Base-by-base conservation (phyloP, 2,797 vertebrate genomes). In the Argentina silus region DNA sequence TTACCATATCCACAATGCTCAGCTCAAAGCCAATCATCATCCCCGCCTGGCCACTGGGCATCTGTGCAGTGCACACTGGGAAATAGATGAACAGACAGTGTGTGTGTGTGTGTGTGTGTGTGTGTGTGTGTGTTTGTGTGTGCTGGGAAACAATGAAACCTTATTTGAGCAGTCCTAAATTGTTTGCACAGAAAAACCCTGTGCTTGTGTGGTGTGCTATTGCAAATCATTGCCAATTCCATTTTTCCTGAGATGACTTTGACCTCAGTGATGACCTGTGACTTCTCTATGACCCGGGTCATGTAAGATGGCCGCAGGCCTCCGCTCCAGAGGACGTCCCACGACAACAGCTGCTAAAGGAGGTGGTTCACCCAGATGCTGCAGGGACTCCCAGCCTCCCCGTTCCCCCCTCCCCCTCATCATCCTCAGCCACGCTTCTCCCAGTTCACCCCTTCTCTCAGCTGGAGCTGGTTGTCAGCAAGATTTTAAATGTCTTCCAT, bases 341-440 rank as follows among this genome's bases (percentile, higher is more conserved):
- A 61, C 53, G 48, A 69, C 84, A 73, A 69, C 56, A 76, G 6
- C 59, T 1, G 74, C 78, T 55, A 85, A 90, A 89, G 86, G 89
- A 86, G n/a, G n/a, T n/a, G 14, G 84, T 81, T 86, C 86, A 72
- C 79, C 86, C 88, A 90, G 85, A 90, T 90, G 88, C 78, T 90
- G 21, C 82, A 56, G 88, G 87, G 83, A 80, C 60, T 55, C 61
- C 2, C 66, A 56, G 70, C 55, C 74, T 87, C 87, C 85, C 86
- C 64, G 80, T 76, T 69, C 84, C 80, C 21, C 21, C 23, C 68
- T 73, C 83, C 87, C 86, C 88, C 88, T 81, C 75, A 83, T 72
- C 85, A 88, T 89, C 88, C 85, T 85, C 79, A 17, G 44, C 63
- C 74, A 85, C 65, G 19, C 51, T 72, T 64, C 50, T 87, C 83